Conservation (phyloP, 37 sponge, comb jelly and placozoan species). For the Geodia barretti region DNA sequence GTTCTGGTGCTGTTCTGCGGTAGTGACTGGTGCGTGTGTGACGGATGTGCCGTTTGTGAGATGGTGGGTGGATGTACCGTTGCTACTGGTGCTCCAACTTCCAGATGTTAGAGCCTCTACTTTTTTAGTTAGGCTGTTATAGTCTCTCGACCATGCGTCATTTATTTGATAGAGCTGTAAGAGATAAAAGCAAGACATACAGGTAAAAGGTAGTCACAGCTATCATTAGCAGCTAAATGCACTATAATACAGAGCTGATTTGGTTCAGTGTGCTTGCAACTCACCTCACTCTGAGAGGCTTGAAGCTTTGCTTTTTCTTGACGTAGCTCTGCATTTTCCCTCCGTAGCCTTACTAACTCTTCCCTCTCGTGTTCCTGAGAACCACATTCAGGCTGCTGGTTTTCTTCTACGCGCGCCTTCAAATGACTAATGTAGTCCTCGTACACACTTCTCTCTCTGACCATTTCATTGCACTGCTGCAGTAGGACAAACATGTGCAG, state of each 20-base stretch:
- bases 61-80: no score
- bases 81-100: not conserved
- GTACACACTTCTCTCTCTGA: not conserved
- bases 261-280: not conserved
- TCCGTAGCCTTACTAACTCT: not conserved
- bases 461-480: slow-evolving; percentile 1
- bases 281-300: slow-evolving; percentile 18
- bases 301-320: slow-evolving; percentile 1
- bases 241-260: not conserved
- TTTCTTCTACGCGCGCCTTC: slow-evolving; percentile 4
- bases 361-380: not conserved
- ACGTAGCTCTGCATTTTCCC: not conserved
- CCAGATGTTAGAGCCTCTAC: not conserved
- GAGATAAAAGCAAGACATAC: no score
- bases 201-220: not conserved
- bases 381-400: not conserved
- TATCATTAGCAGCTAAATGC: not conserved
- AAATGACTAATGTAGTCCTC: slow-evolving; percentile 31
- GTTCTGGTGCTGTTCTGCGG: no score
- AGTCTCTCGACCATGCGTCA: slow-evolving; percentile 53
- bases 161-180: slow-evolving; percentile 47
- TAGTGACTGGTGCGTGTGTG: no score
- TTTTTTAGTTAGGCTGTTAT: slow-evolving; percentile 26
- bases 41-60: no score
- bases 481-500: slow-evolving; percentile 25